Evolutionary conservation across 2,888 invertebrate genomes (phyloP).

Genomic region (Liopterus haemorrhoidalis): DNA sequence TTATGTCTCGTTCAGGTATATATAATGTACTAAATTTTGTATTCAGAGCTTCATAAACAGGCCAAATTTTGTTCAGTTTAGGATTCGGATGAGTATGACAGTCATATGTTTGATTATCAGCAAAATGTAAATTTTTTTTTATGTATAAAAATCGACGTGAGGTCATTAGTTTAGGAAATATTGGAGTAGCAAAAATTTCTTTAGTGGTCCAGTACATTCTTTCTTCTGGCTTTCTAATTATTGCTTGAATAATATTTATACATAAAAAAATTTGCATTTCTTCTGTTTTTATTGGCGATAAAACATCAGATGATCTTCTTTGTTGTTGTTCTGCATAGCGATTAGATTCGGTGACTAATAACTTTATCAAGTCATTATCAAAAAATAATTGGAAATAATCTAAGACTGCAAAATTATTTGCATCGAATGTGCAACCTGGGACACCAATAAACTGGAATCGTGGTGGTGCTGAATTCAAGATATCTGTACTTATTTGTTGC

Average conservation of each 20-base stretch:
- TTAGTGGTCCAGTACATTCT: constrained; percentile 26
- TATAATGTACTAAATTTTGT: constrained; percentile 16
- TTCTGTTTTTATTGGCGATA: constrained; percentile 2
- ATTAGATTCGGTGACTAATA: constrained; percentile 7
- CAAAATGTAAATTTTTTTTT: constrained; percentile 19
- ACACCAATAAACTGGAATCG: constrained; percentile 7
- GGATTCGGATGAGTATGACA: constrained; percentile 16
- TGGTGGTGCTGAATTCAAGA: constrained; percentile 7
- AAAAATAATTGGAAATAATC: constrained; percentile 8
- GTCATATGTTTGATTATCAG: constrained; percentile 14
- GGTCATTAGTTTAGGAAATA: constrained; percentile 6
- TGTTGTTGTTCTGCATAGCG: constrained; percentile 5
- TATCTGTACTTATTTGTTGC: constrained; percentile 10
- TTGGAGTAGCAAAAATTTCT: constrained; percentile 11
- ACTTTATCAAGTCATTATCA: constrained; percentile 7
- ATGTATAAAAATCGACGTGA: constrained; percentile 5
- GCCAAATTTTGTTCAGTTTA: constrained; percentile 28
- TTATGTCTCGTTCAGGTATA: constrained; percentile 28
- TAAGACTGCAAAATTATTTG: constrained; percentile 6
- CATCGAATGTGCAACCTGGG: constrained; percentile 6
- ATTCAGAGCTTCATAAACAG: constrained; percentile 19
- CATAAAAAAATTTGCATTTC: constrained; percentile 21
- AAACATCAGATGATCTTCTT: constrained; percentile 7
- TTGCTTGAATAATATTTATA: constrained; percentile 19
- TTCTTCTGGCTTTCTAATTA: constrained; percentile 23